These are phyloP conservation scores for Hafferia zeledoni DNA, from an alignment of 2,797 vertebrate genomes.

Conservation along the genomic window DNA sequence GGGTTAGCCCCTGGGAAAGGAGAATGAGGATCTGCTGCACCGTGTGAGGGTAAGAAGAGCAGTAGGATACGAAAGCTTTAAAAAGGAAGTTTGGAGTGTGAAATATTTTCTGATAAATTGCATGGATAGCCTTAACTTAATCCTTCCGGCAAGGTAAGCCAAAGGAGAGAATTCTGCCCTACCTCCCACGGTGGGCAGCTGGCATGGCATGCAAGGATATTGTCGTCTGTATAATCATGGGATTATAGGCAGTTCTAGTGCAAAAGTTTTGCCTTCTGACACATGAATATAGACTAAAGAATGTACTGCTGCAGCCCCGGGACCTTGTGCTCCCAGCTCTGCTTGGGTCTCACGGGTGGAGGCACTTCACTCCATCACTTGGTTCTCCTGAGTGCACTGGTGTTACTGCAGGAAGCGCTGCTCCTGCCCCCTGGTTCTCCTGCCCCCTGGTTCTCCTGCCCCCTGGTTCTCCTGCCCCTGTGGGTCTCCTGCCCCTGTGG, in stretches of 20 bases:
- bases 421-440: not conserved
- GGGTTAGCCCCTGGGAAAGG: not conserved
- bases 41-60: not conserved
- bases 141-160: not conserved
- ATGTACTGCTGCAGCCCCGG: not conserved
- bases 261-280: not conserved
- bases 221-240: not conserved
- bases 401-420: not conserved
- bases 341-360: not conserved
- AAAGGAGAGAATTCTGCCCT: not conserved
- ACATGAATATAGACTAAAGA: not conserved
- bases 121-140: not conserved
- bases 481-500: no score
- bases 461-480: no score
- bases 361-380: not conserved
- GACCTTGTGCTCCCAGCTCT: not conserved
- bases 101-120: not conserved
- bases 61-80: not conserved
- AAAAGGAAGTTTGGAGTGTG: not conserved
- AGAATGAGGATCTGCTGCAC: not conserved
- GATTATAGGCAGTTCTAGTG: not conserved
- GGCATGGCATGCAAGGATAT: not conserved
- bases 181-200: not conserved
- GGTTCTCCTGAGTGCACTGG: not conserved
- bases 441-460: no score